phyloP scores from a whole-genome alignment of 2,113 vertebrate species.

The Anolis sagrei region DNA sequence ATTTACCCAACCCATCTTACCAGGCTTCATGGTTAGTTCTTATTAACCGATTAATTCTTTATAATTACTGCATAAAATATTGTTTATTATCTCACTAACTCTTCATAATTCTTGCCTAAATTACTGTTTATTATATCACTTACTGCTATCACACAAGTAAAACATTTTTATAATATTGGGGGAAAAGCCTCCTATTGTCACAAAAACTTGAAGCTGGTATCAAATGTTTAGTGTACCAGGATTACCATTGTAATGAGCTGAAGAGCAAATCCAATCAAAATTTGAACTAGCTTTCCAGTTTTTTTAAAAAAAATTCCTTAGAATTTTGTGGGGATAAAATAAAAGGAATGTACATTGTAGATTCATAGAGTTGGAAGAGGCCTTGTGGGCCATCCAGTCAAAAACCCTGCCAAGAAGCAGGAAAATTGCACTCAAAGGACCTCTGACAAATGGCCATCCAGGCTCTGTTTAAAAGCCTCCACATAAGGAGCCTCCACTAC shows the following conservation, averaged over 20 bases:
- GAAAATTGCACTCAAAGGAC: no score
- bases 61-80: background rate
- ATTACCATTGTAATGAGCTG: background rate
- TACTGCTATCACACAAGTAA: background rate
- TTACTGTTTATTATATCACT: background rate
- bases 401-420: no score
- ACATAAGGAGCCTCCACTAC: no score
- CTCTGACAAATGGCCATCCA: no score
- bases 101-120: background rate
- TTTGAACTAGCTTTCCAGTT: background rate
- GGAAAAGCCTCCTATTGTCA: background rate
- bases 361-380: no score
- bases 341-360: no score
- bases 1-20: slow-evolving; percentile 89
- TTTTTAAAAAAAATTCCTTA: background rate
- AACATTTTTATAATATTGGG: background rate
- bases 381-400: no score
- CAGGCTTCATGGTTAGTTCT: slow-evolving; percentile 91
- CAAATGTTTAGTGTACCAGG: background rate
- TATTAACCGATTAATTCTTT: slow-evolving; percentile 13
- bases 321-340: no score
- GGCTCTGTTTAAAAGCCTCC: no score
- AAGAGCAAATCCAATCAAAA: background rate
- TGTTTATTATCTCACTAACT: background rate
- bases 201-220: background rate